A percentile compares a stretch with the other conserved stretches of the same genome.
These are phyloP conservation scores for Ophion obscuratus DNA, from an alignment of 2,888 invertebrate species.

Conservation along the genomic window DNA sequence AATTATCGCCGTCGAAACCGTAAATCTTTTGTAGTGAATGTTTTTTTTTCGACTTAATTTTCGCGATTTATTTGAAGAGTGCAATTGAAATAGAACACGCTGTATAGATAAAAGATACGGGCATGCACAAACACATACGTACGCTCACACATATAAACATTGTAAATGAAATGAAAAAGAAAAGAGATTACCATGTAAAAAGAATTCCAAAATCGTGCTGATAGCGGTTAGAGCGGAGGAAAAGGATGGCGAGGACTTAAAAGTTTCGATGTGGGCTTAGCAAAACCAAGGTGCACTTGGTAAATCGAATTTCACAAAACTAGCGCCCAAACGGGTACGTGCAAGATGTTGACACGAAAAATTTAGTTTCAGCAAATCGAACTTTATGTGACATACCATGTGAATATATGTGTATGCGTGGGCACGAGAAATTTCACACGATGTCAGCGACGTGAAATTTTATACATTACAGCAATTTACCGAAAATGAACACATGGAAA, in stretches of 20 bases:
- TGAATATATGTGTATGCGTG: not conserved
- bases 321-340: slow-evolving; percentile 70
- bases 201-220: slow-evolving; percentile 51
- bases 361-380: slow-evolving; percentile 74
- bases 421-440: not conserved
- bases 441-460: not conserved
- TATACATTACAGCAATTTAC: too few species aligned
- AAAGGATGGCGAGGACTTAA: slow-evolving; percentile 45
- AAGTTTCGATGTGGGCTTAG: slow-evolving; percentile 34
- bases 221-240: slow-evolving; percentile 24
- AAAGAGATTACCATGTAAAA: slow-evolving; percentile 64
- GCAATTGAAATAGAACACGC: too few species aligned
- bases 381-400: slow-evolving; percentile 14
- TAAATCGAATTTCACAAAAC: slow-evolving; percentile 79
- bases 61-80: too few species aligned
- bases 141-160: not conserved
- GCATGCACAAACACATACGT: too few species aligned
- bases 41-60: too few species aligned
- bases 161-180: slow-evolving; percentile 56
- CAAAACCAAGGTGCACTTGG: slow-evolving; percentile 48
- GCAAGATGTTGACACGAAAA: slow-evolving; percentile 71
- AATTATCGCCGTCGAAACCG: too few species aligned
- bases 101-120: too few species aligned
- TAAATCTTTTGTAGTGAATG: too few species aligned
- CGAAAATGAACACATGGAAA: not conserved